Base-by-base conservation (phyloP, 2,888 invertebrate genomes). In the Matsumyia berberina region DNA sequence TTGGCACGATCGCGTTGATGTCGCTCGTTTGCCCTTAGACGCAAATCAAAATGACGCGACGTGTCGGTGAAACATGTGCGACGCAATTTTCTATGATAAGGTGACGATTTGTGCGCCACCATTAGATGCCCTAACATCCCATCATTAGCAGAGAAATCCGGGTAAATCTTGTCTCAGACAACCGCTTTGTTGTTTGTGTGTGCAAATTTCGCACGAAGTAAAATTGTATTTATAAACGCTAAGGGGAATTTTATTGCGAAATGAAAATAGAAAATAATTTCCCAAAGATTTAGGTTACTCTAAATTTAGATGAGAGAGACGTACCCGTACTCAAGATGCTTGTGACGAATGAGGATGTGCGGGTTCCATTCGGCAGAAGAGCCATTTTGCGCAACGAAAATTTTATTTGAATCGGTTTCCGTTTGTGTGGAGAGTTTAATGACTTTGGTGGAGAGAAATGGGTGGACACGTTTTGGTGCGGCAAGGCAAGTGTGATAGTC, bases 81-180 rank as follows among this genome's bases (percentile, higher is more conserved):
- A 81, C 81, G 81, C 81, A 81, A 76, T 64, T 76, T 62, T 81
- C 15, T 42, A 70, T 64, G 49, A 70, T 29, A 37, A 58, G 64
- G 76, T 81, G 81, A 76, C 64, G 69, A 24, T 8, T 53, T 35
- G 33, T 9, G 55, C 55, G 17, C 19, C 51, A 44, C 55, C 64
- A 24, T 51, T 3, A 64, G 5, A 17, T 53, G 39, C 42, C 15
- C 5, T 15, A 42, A 1, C 46, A 19, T 19, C n/a, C n/a, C 24
- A 24, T 24, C 24, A 24, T 24, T 24, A 24, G 24, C 46, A 6
- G 19, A 46, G 19, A 11, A 7, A 35, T 19, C 15, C 53, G 35
- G 42, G 44, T 12, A 37, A 37, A 11, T 15, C 8, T n/a, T 17
- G 35, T 24, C 24, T 24, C 24, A 24, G 4, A 24, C 24, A 24